phyloP scores from a whole-genome alignment of 2,888 invertebrate species.

The Cotesia congregata region DNA sequence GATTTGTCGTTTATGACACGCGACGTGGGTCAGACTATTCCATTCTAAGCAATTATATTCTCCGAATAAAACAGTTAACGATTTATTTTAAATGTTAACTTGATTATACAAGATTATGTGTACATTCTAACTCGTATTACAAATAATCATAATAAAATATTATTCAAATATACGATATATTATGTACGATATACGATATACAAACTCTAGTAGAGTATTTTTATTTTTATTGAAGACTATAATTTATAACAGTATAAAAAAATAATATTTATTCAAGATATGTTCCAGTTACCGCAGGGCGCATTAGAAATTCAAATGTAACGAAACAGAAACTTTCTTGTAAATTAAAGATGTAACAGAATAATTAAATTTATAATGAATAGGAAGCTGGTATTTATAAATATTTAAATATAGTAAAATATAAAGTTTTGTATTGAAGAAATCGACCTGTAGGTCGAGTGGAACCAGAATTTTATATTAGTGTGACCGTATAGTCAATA shows the following conservation, averaged over 20 bases:
- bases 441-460: no score
- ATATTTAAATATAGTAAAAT: no score
- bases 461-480: no score
- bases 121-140: neutral
- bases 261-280: neutral
- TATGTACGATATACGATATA: neutral
- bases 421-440: no score
- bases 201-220: neutral
- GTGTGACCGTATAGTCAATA: no score
- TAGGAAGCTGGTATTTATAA: neutral
- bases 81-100: neutral
- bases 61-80: neutral
- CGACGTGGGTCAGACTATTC: conserved; percentile 7
- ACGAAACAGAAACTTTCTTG: conserved; percentile 2
- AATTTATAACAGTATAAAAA: neutral
- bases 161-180: neutral
- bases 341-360: conserved; percentile 9
- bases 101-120: conserved; percentile 29
- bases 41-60: neutral
- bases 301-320: neutral
- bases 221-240: neutral
- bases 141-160: neutral
- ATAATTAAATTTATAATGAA: conserved; percentile 11
- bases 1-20: conserved; percentile 27
- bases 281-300: neutral